phyloP scores from a whole-genome alignment of 2,113 vertebrate genomes.

The Plestiodon gilberti region DNA sequence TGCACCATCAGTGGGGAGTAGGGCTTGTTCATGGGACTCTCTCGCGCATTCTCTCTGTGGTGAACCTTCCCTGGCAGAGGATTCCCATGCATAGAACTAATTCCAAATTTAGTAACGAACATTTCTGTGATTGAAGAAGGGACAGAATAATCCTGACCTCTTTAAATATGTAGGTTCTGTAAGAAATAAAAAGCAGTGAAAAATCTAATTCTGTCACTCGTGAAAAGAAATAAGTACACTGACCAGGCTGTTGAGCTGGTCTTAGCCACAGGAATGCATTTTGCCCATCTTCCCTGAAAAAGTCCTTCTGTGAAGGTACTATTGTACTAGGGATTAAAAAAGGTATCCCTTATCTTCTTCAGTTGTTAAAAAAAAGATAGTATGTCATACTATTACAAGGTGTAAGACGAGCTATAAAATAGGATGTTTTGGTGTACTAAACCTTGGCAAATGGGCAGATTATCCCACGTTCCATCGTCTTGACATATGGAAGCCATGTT shows the following conservation, averaged over 20 bases:
- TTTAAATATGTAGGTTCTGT: neutral
- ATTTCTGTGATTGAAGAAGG: slow-evolving; percentile 9
- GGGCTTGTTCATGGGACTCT: too few relatives aligned
- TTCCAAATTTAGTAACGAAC: slow-evolving; percentile 13
- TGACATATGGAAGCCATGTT: slow-evolving; percentile 81
- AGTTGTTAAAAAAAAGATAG: slow-evolving; percentile 24
- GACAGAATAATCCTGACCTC: slow-evolving; percentile 14
- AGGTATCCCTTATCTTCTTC: slow-evolving; percentile 24
- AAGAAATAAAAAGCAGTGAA: slow-evolving; percentile 1
- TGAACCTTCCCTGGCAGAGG: neutral
- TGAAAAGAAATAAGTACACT: neutral
- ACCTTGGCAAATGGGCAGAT: slow-evolving; percentile 88
- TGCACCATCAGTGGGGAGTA: too few relatives aligned
- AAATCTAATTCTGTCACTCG: neutral
- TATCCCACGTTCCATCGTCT: slow-evolving; percentile 84
- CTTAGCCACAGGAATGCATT: neutral
- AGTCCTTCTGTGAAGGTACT: slow-evolving; percentile 9
- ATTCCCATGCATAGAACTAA: neutral
- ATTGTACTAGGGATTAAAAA: slow-evolving; percentile 28
- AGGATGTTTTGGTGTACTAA: slow-evolving; percentile 43
- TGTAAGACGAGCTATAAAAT: slow-evolving; percentile 6
- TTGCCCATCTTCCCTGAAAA: neutral
- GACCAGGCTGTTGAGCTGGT: slow-evolving; percentile 8
- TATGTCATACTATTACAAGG: slow-evolving; percentile 36
- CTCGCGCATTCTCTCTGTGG: too few relatives aligned